Conservation (phyloP, 2,888 invertebrate genomes). For the Andrena flavipes region DNA sequence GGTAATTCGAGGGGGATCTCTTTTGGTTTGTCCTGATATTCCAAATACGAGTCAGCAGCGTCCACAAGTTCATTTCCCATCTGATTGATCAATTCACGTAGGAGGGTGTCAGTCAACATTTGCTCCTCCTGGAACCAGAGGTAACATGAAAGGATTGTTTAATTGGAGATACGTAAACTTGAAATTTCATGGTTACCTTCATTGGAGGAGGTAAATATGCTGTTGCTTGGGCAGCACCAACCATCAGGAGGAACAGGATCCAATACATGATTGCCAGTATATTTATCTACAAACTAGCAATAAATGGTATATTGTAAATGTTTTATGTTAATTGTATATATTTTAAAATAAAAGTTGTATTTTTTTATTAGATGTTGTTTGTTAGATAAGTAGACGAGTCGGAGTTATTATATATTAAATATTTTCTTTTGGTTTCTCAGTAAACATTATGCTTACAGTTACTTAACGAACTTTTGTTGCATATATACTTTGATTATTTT, state of each 20-base stretch:
- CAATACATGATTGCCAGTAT: conserved; percentile 61
- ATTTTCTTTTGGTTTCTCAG: too few species aligned
- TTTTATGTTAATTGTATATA: neutral
- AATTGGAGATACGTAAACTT: neutral
- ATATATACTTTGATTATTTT: too few species aligned
- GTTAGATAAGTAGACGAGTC: too few species aligned
- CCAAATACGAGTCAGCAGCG: conserved; percentile 88
- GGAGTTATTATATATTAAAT: too few species aligned
- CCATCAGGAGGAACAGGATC: conserved; percentile 65
- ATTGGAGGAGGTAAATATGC: conserved; percentile 72
- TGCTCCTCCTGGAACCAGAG: conserved; percentile 86
- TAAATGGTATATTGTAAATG: neutral
- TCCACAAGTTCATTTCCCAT: conserved; percentile 92
- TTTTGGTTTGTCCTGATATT: conserved; percentile 86
- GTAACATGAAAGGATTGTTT: neutral
- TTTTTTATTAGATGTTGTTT: too few species aligned
- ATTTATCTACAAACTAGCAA: conserved; percentile 15
- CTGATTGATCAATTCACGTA: conserved; percentile 91
- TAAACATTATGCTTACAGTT: too few species aligned
- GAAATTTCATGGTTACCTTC: conserved; percentile 71
- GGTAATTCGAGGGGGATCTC: conserved; percentile 83
- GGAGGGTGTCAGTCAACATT: conserved; percentile 89
- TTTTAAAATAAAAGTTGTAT: neutral
- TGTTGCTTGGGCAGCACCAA: conserved; percentile 70
- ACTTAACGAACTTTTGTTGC: too few species aligned